Base-by-base conservation (phyloP, 2,888 invertebrate genomes). In the Ecliptopera silaceata region DNA sequence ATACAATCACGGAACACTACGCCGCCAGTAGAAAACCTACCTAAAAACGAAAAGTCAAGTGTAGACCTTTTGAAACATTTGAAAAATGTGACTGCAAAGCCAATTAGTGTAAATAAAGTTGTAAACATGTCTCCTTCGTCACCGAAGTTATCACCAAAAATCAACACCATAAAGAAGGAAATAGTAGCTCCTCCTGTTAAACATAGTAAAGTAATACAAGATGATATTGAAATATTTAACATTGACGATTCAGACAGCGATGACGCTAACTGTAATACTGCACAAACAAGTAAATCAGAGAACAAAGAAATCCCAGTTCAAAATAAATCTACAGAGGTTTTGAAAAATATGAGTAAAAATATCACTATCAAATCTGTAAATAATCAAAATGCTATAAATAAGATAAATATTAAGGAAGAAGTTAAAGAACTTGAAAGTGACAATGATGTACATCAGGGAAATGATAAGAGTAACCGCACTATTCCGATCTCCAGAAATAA, bases 181-280 rank as follows among this genome's bases (percentile, higher is more conserved):
- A 50, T 54, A 43, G 32, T 17, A 2, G 18, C 43, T 17, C 15
- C 60, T 62, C 34, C 68, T 2, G 61, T 73, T 2, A 44, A 46
- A 44, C 65, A 72, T 52, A 71, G 71, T 56, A 69, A 71, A 58
- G 64, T 72, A 32, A 74, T 79, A 50, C 69, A 84, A 34, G 79
- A 82, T 22, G 71, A 76, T 56, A 75, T 84, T 51, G 90, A 90
- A 76, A 84, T 88, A 63, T 88, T 81, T 58, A 87, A 83, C 61
- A 79, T 90, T 61, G 89, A 89, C 45, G 89, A 89, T 65, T 89
- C 89, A 46, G 90, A 90, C 52, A 81, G 80, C 68, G 87, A 90
- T 54, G 85, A 83, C 61, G 68, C 63, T 18, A 70, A 64, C 48
- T 61, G 59, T 32, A 56, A 55, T 29, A 63, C 12, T 52, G 51